A percentile compares a stretch with the other conserved stretches of the same genome.
phyloP scores from a whole-genome alignment of 2,113 vertebrate species.

The Prionailurus viverrinus region DNA sequence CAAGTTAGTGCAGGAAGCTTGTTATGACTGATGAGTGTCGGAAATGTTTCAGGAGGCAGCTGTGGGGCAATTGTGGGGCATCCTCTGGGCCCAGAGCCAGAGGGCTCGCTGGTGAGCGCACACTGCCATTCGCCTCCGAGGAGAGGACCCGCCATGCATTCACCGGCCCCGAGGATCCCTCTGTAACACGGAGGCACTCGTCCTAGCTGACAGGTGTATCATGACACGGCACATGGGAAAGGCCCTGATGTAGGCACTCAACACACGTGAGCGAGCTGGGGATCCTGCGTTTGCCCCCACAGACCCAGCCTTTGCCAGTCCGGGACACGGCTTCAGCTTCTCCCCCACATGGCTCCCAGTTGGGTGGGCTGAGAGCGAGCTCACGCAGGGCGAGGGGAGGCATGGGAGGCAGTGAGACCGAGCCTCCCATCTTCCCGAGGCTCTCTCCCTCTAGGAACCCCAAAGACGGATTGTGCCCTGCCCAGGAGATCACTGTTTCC shows the following conservation, averaged over 20 bases:
- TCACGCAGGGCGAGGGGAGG: not conserved
- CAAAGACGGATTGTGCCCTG: not conserved
- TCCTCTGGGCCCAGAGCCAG: constrained; percentile 38
- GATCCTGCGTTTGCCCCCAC: not conserved
- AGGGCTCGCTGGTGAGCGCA: not conserved
- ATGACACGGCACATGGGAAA: not conserved
- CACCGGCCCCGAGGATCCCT: not conserved
- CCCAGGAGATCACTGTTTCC: not conserved
- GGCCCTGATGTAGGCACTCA: too few relatives aligned
- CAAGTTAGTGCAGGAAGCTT: constrained; percentile 80
- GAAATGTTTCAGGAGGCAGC: constrained; percentile 74
- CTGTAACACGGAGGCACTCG: accelerated
- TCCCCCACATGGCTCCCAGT: not conserved
- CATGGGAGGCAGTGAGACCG: too few relatives aligned
- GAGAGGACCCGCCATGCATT: accelerated
- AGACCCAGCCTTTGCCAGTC: not conserved
- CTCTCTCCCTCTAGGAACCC: not conserved
- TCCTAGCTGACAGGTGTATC: not conserved
- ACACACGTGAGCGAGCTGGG: accelerated
- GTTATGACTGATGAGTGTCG: constrained; percentile 77
- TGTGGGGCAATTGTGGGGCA: constrained; percentile 63
- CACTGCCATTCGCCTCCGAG: accelerated
- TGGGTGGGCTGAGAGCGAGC: accelerated
- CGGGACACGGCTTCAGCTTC: not conserved
- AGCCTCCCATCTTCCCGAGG: not conserved